These are phyloP conservation scores for Nyctereutes procyonoides DNA, from an alignment of 2,113 vertebrate species.

Conservation along the genomic window DNA sequence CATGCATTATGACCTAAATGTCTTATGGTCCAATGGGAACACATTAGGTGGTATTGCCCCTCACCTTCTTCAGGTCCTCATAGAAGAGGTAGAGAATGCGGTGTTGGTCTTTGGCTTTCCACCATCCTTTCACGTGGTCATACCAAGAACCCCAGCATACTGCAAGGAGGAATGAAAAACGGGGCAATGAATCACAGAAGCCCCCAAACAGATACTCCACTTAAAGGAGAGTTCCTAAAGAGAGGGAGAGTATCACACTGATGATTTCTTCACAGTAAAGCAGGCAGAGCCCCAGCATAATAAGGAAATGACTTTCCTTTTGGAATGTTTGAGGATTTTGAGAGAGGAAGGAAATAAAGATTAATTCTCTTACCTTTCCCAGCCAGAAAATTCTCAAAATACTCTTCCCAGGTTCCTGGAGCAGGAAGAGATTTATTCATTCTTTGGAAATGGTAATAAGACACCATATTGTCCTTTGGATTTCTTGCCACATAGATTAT, in stretches of 20 bases:
- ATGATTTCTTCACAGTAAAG: neutral
- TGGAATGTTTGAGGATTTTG: neutral
- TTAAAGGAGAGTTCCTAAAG: neutral
- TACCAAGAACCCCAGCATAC: slow-evolving; percentile 89
- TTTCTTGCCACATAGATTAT: slow-evolving; percentile 91
- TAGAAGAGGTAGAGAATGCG: slow-evolving; percentile 87
- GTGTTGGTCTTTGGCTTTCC: slow-evolving; percentile 85
- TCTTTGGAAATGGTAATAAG: slow-evolving; percentile 91
- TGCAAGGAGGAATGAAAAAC: slow-evolving; percentile 67
- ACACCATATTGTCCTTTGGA: slow-evolving; percentile 92
- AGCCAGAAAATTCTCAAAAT: slow-evolving; percentile 85
- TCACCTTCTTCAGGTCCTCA: slow-evolving; percentile 88
- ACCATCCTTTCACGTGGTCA: slow-evolving; percentile 88
- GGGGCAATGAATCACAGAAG: neutral
- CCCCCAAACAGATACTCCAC: neutral
- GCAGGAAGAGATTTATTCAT: slow-evolving; percentile 88
- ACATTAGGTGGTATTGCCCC: neutral
- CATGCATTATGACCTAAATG: neutral
- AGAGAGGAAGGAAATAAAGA: neutral
- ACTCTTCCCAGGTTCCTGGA: slow-evolving; percentile 89
- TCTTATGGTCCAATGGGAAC: neutral
- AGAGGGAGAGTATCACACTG: neutral
- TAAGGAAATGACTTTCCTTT: neutral
- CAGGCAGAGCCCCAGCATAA: neutral
- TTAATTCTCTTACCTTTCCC: slow-evolving; percentile 85